phyloP scores from a whole-genome alignment of 2,797 vertebrate genomes.

The Poecilia picta region DNA sequence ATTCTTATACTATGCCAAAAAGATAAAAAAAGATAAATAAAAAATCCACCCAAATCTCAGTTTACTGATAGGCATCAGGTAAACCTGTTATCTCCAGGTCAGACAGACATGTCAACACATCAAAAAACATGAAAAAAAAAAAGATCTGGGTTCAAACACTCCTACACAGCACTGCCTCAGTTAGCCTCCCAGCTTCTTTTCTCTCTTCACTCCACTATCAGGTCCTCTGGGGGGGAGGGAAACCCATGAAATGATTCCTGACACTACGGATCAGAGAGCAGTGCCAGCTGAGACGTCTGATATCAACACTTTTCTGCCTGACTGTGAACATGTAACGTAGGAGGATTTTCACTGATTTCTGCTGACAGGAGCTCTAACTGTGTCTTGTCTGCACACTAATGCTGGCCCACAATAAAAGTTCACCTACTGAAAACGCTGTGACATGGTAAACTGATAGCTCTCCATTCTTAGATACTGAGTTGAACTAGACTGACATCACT shows the following conservation, averaged over 20 bases:
- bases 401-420: conserved; percentile 26
- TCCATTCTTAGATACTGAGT: background rate
- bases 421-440: conserved; percentile 38
- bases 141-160: background rate
- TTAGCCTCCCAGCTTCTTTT: conserved; percentile 43
- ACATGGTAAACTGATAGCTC: conserved; percentile 39
- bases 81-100: conserved; percentile 21
- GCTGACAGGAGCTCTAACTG: conserved; percentile 45
- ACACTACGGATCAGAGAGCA: conserved; percentile 70
- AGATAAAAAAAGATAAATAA: conserved; percentile 7
- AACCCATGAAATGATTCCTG: conserved; percentile 71
- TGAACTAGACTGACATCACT: background rate
- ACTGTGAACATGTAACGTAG: conserved; percentile 58
- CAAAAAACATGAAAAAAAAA: conserved; percentile 21
- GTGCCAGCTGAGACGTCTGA: conserved; percentile 63
- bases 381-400: conserved; percentile 49
- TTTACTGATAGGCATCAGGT: conserved; percentile 11
- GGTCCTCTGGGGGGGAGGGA: conserved; percentile 33
- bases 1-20: conserved; percentile 20
- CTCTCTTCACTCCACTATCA: conserved; percentile 42
- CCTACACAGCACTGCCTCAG: conserved; percentile 22
- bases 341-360: conserved; percentile 70
- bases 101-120: conserved; percentile 29
- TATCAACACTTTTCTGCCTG: conserved; percentile 72
- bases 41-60: conserved; percentile 27